These are phyloP conservation scores for Andrena trimmerana DNA, from an alignment of 2,888 invertebrate species.

Conservation along the genomic window DNA sequence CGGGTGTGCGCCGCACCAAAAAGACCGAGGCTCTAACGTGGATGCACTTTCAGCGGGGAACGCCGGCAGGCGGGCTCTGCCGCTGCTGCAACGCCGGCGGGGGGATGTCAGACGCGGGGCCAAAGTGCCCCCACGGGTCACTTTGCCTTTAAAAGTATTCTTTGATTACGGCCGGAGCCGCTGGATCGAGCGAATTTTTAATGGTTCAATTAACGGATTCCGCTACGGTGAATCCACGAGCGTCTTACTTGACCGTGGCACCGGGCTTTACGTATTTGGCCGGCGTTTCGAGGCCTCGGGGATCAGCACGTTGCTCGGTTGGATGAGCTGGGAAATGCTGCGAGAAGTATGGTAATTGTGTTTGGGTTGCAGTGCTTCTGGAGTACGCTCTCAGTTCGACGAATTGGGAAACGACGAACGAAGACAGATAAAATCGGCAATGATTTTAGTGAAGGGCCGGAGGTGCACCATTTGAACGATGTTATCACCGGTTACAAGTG, in stretches of 20 bases:
- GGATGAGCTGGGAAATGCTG: background rate
- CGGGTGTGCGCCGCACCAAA: slow-evolving; percentile 68
- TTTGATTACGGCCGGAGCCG: slow-evolving; percentile 51
- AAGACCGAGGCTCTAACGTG: slow-evolving; percentile 72
- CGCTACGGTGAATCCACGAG: slow-evolving; percentile 47
- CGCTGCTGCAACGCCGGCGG: slow-evolving; percentile 26
- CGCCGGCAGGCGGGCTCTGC: background rate
- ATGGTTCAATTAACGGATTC: slow-evolving; percentile 58
- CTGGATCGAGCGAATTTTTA: slow-evolving; percentile 51
- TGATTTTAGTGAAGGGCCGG: no score
- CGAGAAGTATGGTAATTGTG: no score
- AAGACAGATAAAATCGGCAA: no score
- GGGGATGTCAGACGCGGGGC: slow-evolving; percentile 45
- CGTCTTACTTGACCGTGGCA: slow-evolving; percentile 49
- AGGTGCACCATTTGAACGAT: no score
- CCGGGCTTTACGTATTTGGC: background rate
- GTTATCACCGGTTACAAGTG: no score
- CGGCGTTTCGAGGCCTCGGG: slow-evolving; percentile 25
- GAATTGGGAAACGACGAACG: no score
- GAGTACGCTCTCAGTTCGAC: no score
- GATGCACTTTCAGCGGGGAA: slow-evolving; percentile 63
- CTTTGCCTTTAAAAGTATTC: slow-evolving; percentile 61
- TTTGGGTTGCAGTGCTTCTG: no score
- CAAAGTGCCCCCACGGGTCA: slow-evolving; percentile 34
- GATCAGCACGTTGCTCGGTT: slow-evolving; percentile 34